phyloP scores from a whole-genome alignment of 2,113 vertebrate species.

The Struthio camelus region DNA sequence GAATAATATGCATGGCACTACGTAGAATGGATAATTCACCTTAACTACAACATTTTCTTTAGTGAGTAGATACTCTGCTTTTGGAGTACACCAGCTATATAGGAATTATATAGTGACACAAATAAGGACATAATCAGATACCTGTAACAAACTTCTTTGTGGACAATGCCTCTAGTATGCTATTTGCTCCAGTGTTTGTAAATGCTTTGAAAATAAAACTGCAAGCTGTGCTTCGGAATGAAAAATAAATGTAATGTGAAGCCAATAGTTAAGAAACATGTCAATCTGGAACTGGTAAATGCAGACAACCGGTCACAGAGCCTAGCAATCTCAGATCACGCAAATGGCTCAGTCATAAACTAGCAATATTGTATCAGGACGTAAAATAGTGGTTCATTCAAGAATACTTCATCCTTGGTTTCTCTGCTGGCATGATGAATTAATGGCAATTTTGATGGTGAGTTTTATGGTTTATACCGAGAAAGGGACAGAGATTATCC shows the following conservation, averaged over 20 bases:
- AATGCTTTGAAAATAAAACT: not conserved
- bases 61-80: not conserved
- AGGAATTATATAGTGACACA: not conserved
- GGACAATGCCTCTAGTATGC: rapidly evolving
- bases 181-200: not conserved
- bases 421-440: not conserved
- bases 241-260: not conserved
- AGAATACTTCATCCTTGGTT: not conserved
- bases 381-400: not conserved
- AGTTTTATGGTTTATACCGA: not conserved
- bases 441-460: not conserved
- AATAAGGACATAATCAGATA: not conserved
- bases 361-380: not conserved
- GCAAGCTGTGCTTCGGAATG: not conserved
- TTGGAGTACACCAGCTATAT: not conserved
- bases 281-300: not conserved
- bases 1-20: not conserved
- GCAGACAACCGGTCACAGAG: not conserved
- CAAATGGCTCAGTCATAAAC: not conserved
- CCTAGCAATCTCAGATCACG: not conserved
- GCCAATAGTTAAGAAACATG: not conserved
- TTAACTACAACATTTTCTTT: not conserved
- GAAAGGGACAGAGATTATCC: not conserved
- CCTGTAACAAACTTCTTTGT: not conserved
- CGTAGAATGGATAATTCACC: not conserved